Base-by-base conservation (phyloP, 2,113 vertebrate species). In the Corvus moneduloides region DNA sequence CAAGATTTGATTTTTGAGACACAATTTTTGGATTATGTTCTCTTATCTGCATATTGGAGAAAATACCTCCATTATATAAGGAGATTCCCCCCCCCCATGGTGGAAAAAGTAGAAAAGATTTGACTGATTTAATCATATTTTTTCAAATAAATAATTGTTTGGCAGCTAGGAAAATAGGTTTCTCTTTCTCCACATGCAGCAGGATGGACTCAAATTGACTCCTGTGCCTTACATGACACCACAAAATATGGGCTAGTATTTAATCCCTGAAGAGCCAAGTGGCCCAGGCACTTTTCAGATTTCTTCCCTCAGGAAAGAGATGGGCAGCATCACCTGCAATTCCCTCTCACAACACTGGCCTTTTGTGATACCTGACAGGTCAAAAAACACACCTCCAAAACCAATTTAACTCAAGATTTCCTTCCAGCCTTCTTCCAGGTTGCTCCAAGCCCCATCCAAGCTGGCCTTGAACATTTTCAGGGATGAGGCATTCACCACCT, bases 51-150 rank as follows among this genome's bases (percentile, higher is more conserved):
- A 8, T 6, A 3, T 11, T n/a, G 44, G 10, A 67, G 63, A n/a
- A 72, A 43, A 86, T 4, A 13, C 1, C 14, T 52, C 37, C 2
- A 0, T 10, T 15, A 4, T 4, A 10, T 1, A 33, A 27, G 10
- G 43, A 10, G 14, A 44, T 9, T n/a, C 1, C 2, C 4, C 22
- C 2, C 4, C 22, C 1, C 10, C 26, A 39, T 1, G 3, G 1
- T 4, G 3, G n/a, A 16, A 64, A 22, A 64, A 16, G 7, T 0
- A 49, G 13, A 51, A 9, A 54, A 46, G 13, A 2, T 21, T 46
- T 67, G 13, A 37, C 14, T 3, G 6, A 22, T 6, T 39, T 32
- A 11, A 32, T n/a, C 0, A 1, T 6, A 21, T 7, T 41, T 68
- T 68, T 7, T 48, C 4, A 69, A 77, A 32, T 5, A 13, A 71